Base-by-base conservation (phyloP, 1,140 invertebrate genomes). In the Atta colombica region DNA sequence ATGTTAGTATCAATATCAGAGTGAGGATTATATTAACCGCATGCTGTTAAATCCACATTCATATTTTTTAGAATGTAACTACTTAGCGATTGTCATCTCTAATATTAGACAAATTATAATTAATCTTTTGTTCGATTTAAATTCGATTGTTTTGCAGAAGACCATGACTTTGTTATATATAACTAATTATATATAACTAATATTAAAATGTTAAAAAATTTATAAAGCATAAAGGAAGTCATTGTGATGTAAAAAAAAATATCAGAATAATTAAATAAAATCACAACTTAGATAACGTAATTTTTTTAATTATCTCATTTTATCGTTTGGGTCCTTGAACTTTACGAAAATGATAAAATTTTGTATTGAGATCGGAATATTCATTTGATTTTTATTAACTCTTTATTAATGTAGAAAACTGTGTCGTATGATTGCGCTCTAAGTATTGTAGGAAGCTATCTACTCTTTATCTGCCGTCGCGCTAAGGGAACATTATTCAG, bases 361-460 rank as follows among this genome's bases (percentile, higher is more conserved):
- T 0, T 71, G 21, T 16, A 61, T 21, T 6, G 61, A 75, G 10
- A 74, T 25, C 51, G 31, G 2, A 39, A 0, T 16, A 53, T 49
- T 49, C 0, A 49, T 82, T 14, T 16, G 14, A n/a, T 14, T 35
- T 10, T 39, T 2, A 68, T 68, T 68, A 66, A 66, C 18, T 69
- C 5, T 14, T 25, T 25, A 18, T 39, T 39, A 16, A 84, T 25
- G 45, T 21, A 31, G 14, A 51, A 35, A 51, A 75, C 12, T 51
- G 21, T 49, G 39, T 51, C 28, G 16, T 35, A 35, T 61, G 72
- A 49, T 49, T 84, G 5, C 16, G n/a, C 18, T 74, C 35, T 49
- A 39, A 16, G 14, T 25, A 25, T 25, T 25, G 25, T 16, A 61
- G 45, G 55, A 75, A 74, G n/a, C n/a, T 86, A 86, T 88, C 31